Conservation (phyloP, 2,113 vertebrate genomes). For the Tyto alba region DNA sequence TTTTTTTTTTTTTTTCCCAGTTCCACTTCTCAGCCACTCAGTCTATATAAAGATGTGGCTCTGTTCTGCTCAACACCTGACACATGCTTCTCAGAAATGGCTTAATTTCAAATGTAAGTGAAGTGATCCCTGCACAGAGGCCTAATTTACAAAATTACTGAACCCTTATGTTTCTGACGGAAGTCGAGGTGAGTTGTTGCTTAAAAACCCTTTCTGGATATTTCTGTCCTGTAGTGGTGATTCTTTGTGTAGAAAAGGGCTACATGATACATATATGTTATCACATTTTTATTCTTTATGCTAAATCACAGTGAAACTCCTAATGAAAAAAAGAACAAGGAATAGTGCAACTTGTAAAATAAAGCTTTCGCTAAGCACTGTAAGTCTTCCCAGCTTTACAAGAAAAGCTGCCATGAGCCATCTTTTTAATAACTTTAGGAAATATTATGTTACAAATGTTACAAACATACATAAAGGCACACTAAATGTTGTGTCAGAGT, state of each 20-base stretch:
- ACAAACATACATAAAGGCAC: conserved; percentile 10
- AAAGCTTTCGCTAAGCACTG: background rate
- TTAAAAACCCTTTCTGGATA: background rate
- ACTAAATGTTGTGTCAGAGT: conserved; percentile 15
- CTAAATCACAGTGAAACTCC: background rate
- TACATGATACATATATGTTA: background rate
- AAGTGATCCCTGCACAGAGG: background rate
- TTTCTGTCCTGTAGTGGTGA: background rate
- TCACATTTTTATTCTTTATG: background rate
- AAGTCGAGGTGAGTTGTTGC: background rate
- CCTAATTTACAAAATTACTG: background rate
- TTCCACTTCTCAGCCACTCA: background rate
- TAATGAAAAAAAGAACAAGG: background rate
- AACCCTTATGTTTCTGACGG: background rate
- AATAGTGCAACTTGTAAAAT: conserved; percentile 7
- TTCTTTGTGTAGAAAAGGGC: background rate
- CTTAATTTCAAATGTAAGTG: background rate
- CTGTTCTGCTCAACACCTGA: conserved; percentile 14
- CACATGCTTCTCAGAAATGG: conserved; percentile 3
- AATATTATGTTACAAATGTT: conserved; percentile 24
- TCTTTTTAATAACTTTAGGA: conserved; percentile 43
- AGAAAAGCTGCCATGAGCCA: background rate
- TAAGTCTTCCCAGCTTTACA: conserved; percentile 6
- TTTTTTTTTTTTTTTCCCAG: background rate
- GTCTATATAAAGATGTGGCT: background rate